Evolutionary conservation across 2,888 invertebrate genomes (phyloP), one percentile per base, ranked within the genome.

Genomic region (Gymnosoma rotundatum): DNA sequence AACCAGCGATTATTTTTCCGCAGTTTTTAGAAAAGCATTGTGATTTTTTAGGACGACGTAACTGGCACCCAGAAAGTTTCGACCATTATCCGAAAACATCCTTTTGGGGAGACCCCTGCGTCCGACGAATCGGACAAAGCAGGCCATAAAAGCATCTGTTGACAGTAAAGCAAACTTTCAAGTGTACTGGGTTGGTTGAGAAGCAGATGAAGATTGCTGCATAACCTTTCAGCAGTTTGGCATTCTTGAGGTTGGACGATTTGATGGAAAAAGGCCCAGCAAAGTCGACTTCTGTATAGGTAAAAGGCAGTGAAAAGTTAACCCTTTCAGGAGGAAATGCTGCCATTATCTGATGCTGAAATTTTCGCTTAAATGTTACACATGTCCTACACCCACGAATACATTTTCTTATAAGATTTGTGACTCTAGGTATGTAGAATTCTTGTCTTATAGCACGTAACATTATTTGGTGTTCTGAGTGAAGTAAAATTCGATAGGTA

Each of bases 251-350:
- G 8, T 21, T 14, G 0, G 64, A 78, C 0, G 78, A 58, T 61
- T 86, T 86, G 0, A 85, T 64, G 8, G 61, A 50, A 36, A 87
- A 85, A 1, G 85, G 84, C 5, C 86, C 83, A 10, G 79, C 81
- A 50, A 85, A 86, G 14, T 84, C 84, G 0, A 84, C 42, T 36
- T 78, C 70, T 5, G 70, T 78, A 21, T 61, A 56, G 0, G 85
- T 64, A 21, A 83, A 79, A 1, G 85, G 79, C 18, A 76, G 42
- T 5, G 78, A 73, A 32, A 78, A 83, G 3, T 45, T 78, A 3
- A 52, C 60, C 32, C 79, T 63, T 36, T 85, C 85, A 18, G 75
- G 54, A 3, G 80, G 83, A 12, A 85, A 66, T 2, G 75, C 75
- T 6, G 73, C 64, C 79, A 83, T 83, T 16, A 86, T 61, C 56